A percentile compares a stretch with the other conserved stretches of the same genome.
phyloP scores from a whole-genome alignment of 1,140 invertebrate genomes.

The Listronotus bonariensis region DNA sequence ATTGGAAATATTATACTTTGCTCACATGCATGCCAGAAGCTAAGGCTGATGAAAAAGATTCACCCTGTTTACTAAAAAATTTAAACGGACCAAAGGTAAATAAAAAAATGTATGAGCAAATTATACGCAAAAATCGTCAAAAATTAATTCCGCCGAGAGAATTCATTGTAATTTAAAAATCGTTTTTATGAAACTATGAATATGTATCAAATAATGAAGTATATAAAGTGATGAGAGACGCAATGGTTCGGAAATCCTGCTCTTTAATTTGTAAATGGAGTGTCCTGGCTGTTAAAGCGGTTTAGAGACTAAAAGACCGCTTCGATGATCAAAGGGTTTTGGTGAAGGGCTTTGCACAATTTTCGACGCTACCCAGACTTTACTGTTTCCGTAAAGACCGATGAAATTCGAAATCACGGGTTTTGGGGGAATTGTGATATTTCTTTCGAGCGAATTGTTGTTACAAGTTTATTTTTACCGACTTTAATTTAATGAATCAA shows the following conservation, averaged over 20 bases:
- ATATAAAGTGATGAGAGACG: constrained; percentile 41
- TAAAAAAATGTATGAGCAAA: no score
- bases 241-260: constrained; percentile 45
- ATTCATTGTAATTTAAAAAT: background rate
- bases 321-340: constrained; percentile 43
- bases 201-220: constrained; percentile 40
- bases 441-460: no score
- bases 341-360: constrained; percentile 31
- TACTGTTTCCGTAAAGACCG: background rate
- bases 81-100: no score
- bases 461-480: no score
- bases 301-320: constrained; percentile 40
- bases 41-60: no score
- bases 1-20: no score
- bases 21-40: no score
- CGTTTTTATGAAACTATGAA: constrained; percentile 30
- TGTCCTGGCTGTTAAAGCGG: constrained; percentile 41
- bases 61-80: no score
- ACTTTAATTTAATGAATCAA: no score
- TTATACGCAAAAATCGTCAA: no score
- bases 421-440: background rate
- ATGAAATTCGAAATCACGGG: constrained; percentile 9
- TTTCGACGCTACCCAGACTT: constrained; percentile 25
- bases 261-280: constrained; percentile 50
- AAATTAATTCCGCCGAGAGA: no score